phyloP scores from a whole-genome alignment of 2,113 vertebrate genomes.

The Amphiprion percula region DNA sequence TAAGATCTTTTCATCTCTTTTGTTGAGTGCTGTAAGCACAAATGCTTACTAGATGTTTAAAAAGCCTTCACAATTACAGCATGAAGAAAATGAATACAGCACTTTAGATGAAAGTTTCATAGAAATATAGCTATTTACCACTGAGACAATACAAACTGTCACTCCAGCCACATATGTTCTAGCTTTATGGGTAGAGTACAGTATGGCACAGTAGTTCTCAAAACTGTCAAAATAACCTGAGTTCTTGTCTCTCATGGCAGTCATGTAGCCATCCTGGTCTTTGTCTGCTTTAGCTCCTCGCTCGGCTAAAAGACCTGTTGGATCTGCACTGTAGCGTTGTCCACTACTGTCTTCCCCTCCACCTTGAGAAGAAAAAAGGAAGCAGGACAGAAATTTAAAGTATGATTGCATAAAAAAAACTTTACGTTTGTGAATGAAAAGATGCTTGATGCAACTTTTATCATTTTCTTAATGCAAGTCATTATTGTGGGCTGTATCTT shows the following conservation, averaged over 20 bases:
- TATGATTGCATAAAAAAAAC: not conserved
- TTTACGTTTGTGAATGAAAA: not conserved
- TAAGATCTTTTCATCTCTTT: not conserved
- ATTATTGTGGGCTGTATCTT: not conserved
- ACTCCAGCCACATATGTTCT: not conserved
- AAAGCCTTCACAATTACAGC: too few species aligned
- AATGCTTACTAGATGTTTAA: too few species aligned
- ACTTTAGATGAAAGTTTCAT: too few species aligned
- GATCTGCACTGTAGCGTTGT: constrained; percentile 97
- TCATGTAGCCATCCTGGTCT: constrained; percentile 92
- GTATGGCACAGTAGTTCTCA: not conserved
- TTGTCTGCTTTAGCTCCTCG: constrained; percentile 87
- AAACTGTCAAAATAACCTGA: constrained; percentile 86
- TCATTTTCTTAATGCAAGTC: not conserved
- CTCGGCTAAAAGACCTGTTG: constrained; percentile 90
- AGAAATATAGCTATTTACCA: too few species aligned
- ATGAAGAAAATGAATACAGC: too few species aligned
- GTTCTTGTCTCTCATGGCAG: constrained; percentile 91
- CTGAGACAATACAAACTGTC: too few species aligned
- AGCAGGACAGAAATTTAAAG: not conserved
- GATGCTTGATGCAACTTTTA: too few species aligned
- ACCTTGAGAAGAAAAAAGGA: constrained; percentile 40
- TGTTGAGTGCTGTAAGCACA: not conserved
- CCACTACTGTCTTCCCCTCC: constrained; percentile 89
- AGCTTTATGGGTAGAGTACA: not conserved